phyloP scores from a whole-genome alignment of 2,888 invertebrate species.

The Octodonta nipae region DNA sequence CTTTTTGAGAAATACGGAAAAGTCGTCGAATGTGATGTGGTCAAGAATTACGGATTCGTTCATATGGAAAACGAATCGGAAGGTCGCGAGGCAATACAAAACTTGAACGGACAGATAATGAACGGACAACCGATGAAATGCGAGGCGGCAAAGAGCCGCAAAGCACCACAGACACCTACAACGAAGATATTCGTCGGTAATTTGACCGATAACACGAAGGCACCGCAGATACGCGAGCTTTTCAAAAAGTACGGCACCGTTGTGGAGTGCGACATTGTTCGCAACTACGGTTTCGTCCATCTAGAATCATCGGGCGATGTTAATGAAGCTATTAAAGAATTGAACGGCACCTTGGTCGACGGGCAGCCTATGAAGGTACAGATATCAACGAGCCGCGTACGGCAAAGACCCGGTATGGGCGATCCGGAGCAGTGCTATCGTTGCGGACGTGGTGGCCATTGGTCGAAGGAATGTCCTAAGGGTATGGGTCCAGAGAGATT shows the following conservation, averaged over 20 bases:
- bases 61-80: slow-evolving; percentile 91
- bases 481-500: slow-evolving; percentile 69
- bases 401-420: slow-evolving; percentile 92
- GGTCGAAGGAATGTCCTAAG: slow-evolving; percentile 87
- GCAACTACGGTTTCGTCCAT: slow-evolving; percentile 97
- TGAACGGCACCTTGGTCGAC: slow-evolving; percentile 84
- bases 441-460: slow-evolving; percentile 88
- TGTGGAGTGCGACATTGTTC: slow-evolving; percentile 92
- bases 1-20: slow-evolving; percentile 94
- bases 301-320: slow-evolving; percentile 84
- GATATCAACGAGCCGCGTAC: slow-evolving; percentile 81
- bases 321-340: slow-evolving; percentile 71
- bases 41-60: slow-evolving; percentile 97
- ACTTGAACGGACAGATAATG: slow-evolving; percentile 74
- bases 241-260: slow-evolving; percentile 88
- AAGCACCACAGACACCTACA: slow-evolving; percentile 77
- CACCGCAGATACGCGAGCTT: slow-evolving; percentile 79
- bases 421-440: slow-evolving; percentile 92
- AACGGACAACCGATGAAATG: slow-evolving; percentile 83
- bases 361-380: slow-evolving; percentile 90
- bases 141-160: slow-evolving; percentile 79
- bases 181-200: slow-evolving; percentile 96
- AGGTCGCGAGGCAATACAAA: slow-evolving; percentile 82
- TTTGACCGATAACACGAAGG: slow-evolving; percentile 82
- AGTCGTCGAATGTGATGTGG: slow-evolving; percentile 95